phyloP scores from a whole-genome alignment of 1,140 invertebrate genomes.

The Sitodiplosis mosellana region DNA sequence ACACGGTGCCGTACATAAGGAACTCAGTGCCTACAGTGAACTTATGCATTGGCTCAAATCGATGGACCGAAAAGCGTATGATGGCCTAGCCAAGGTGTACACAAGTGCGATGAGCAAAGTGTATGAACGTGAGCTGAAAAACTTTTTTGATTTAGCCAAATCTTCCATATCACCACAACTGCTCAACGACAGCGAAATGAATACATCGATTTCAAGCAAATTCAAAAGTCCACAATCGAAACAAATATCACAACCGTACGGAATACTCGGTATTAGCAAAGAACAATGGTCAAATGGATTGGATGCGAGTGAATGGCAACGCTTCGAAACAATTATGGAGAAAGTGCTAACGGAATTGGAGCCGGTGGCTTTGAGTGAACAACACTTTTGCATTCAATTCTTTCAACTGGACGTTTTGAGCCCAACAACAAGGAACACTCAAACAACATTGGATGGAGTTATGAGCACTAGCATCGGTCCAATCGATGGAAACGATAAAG shows the following conservation, averaged over 20 bases:
- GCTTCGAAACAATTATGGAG: slow-evolving; percentile 25
- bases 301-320: slow-evolving; percentile 19
- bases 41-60: slow-evolving; percentile 80
- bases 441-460: slow-evolving; percentile 30
- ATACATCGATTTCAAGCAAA: slow-evolving; percentile 13
- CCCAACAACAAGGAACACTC: slow-evolving; percentile 32
- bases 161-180: slow-evolving; percentile 14
- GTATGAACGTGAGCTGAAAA: slow-evolving; percentile 65
- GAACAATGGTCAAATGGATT: slow-evolving; percentile 22
- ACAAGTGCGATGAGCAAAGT: slow-evolving; percentile 57
- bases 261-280: slow-evolving; percentile 19
- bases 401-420: slow-evolving; percentile 63
- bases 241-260: slow-evolving; percentile 18
- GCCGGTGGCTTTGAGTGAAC: slow-evolving; percentile 82
- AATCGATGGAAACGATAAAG: neutral
- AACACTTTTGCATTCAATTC: slow-evolving; percentile 88
- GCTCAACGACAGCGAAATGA: slow-evolving; percentile 20
- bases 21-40: slow-evolving; percentile 66
- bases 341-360: slow-evolving; percentile 68
- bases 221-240: slow-evolving; percentile 13
- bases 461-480: no score
- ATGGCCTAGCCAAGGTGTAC: slow-evolving; percentile 62
- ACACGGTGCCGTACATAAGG: slow-evolving; percentile 60
- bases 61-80: slow-evolving; percentile 67
- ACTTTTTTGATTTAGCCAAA: slow-evolving; percentile 60